Evolutionary conservation across 2,888 invertebrate genomes (phyloP), one percentile per base, ranked within the genome.

Genomic region (Rhagonycha lutea): DNA sequence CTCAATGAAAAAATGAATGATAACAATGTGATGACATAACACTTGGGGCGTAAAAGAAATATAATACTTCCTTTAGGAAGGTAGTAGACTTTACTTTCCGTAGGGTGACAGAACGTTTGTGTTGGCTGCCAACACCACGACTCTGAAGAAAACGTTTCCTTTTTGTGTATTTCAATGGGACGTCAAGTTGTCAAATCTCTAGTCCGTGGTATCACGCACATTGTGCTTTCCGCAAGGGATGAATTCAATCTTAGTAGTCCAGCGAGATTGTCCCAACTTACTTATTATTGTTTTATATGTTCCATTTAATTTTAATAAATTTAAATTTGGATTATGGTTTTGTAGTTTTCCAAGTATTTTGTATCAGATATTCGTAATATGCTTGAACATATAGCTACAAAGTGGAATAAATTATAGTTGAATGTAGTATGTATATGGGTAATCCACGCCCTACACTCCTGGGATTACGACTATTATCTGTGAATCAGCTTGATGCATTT

Each of bases 151-250:
- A 84, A 83, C 83, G 83, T 85, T 84, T 84, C 82, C 83, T 83
- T 83, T 83, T 80, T 83, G 79, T 82, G 79, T 82, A 82, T 84
- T 84, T 83, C 83, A 84, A 83, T 84, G 82, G 82, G 81, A 83
- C 83, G 83, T 83, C 84, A 84, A 83, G 83, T 83, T 83, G 83
- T 84, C 84, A 84, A 84, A 83, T 83, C 80, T 81, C 75, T 81
- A 79, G 77, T 75, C 78, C 79, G 81, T 77, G 79, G 79, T 80
- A 81, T 82, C 82, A 82, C 80, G 80, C 81, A 82, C 81, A 82
- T 80, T 82, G 75, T 80, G 72, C 76, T 74, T 80, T 78, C 81
- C 79, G 79, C 79, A 78, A 80, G 81, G 79, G 80, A 79, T 76
- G 80, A 81, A 81, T 81, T 80, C 80, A 82, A 81, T 81, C 81